phyloP scores from a whole-genome alignment of 2,888 invertebrate species.

The Toxonevra muliebris region DNA sequence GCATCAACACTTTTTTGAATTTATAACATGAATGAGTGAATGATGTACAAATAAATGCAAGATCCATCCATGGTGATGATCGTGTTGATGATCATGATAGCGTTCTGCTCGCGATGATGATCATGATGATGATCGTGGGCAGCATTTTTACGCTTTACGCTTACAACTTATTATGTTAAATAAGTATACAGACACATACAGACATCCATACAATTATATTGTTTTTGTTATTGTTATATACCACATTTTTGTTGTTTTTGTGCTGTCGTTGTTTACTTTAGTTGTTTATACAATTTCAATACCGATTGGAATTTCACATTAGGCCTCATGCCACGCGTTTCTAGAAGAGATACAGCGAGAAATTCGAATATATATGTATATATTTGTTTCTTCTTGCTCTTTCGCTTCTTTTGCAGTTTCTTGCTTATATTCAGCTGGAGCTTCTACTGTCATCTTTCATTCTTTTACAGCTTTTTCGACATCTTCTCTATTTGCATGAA shows the following conservation, averaged over 20 bases:
- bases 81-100: too few relatives aligned
- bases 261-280: conserved; percentile 9
- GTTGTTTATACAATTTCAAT: conserved; percentile 20
- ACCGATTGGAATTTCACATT: background rate
- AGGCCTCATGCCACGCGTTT: background rate
- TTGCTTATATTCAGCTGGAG: too few relatives aligned
- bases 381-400: background rate
- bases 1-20: too few relatives aligned
- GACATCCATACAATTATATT: conserved; percentile 32
- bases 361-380: too few relatives aligned
- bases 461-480: background rate
- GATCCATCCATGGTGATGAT: too few relatives aligned
- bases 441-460: background rate
- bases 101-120: too few relatives aligned
- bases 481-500: conserved; percentile 2
- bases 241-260: conserved; percentile 9
- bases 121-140: background rate
- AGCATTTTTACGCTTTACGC: background rate
- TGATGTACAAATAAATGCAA: too few relatives aligned
- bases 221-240: conserved; percentile 12
- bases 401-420: background rate
- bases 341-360: background rate
- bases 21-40: too few relatives aligned
- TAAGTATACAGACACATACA: background rate
- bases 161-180: conserved; percentile 5